Conservation (phyloP, 2,797 vertebrate species). For the Pseudocheirus occidentalis region DNA sequence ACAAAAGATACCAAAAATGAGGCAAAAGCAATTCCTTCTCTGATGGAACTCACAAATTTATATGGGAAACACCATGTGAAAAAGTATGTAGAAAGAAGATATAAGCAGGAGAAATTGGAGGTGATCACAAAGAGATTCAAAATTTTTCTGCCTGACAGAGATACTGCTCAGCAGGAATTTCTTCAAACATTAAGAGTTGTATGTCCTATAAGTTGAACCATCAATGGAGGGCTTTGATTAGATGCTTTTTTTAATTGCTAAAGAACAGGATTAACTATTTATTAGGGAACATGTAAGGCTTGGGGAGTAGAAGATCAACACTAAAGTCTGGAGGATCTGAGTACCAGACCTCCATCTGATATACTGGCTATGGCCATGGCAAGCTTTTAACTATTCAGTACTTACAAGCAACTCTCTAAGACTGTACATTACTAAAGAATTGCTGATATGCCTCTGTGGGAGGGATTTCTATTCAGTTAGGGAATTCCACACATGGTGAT, state of each 20-base stretch:
- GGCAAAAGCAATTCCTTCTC: neutral
- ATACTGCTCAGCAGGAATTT: neutral
- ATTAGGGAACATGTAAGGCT: neutral
- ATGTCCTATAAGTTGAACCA: neutral
- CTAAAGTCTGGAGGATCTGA: neutral
- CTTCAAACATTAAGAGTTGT: neutral
- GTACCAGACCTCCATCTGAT: neutral
- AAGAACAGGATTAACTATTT: neutral
- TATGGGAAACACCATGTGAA: neutral
- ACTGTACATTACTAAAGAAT: neutral
- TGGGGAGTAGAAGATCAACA: neutral
- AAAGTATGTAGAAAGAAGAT: neutral
- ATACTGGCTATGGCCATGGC: neutral
- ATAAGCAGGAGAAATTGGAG: neutral
- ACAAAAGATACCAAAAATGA: neutral
- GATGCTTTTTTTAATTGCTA: neutral
- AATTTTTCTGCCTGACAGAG: neutral
- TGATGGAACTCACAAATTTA: neutral
- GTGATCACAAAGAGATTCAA: neutral
- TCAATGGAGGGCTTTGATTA: neutral
- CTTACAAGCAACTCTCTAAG: neutral
- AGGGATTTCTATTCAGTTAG: neutral
- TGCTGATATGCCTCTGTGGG: neutral
- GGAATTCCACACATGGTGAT: neutral
- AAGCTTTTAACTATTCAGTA: neutral